phyloP scores from a whole-genome alignment of 2,113 vertebrate genomes.

The Prionailurus bengalensis region DNA sequence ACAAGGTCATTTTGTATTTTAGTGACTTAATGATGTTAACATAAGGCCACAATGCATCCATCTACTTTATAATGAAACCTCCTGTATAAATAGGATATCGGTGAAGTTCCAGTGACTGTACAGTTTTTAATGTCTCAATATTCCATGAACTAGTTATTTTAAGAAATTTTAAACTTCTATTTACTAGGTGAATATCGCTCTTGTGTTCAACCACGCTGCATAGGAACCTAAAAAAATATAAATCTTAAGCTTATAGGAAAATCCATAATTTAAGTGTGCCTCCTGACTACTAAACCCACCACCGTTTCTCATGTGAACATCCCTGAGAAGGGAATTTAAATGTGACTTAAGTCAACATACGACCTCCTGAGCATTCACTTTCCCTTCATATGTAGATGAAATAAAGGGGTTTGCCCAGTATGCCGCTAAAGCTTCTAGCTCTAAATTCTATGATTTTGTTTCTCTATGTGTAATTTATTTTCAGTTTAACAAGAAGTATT shows the following conservation, averaged over 20 bases:
- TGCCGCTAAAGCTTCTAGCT: not conserved
- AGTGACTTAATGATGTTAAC: not conserved
- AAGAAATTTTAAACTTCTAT: not conserved
- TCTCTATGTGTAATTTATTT: not conserved
- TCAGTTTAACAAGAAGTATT: not conserved
- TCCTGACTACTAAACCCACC: not conserved
- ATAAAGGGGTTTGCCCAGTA: not conserved
- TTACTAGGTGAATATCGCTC: not conserved
- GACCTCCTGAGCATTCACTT: not conserved
- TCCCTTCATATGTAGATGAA: not conserved
- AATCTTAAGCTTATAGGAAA: not conserved
- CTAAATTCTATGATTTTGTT: not conserved
- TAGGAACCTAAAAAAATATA: not conserved
- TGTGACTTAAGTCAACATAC: not conserved
- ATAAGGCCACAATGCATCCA: not conserved
- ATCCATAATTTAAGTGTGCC: not conserved
- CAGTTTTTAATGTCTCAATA: not conserved
- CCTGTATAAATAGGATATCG: not conserved
- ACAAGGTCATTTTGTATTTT: not conserved
- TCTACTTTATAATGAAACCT: not conserved
- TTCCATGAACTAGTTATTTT: not conserved
- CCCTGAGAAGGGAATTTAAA: not conserved
- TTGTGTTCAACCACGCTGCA: not conserved
- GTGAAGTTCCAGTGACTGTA: not conserved
- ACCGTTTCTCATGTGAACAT: not conserved